Evolutionary conservation across 2,888 invertebrate species (phyloP), one percentile per base, ranked within the genome.

Genomic region (Nephrotoma appendiculata): DNA sequence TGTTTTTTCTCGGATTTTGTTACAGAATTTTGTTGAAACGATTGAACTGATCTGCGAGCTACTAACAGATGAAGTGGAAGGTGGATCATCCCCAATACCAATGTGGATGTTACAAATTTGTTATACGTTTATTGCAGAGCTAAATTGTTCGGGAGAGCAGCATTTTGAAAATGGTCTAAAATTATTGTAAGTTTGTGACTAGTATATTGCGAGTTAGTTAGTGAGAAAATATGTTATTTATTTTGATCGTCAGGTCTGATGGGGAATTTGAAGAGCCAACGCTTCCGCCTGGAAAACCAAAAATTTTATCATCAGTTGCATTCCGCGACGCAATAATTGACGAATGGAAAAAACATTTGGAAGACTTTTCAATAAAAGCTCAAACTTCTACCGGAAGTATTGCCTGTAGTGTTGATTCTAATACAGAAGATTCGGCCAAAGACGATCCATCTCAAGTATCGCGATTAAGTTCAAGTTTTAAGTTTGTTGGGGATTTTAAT

Each of bases 11-110:
- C 11, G 41, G 5, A 15, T 84, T 86, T 86, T 87, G 87, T 90
- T 91, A 0, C 91, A 96, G 95, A 95, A 94, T 89, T 92, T 96
- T 15, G 94, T 95, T 2, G 94, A 95, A 89, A 95, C 96, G 0
- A 96, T 97, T 96, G 94, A 94, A 84, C 92, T 95, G 88, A 92
- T 97, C 31, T 97, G 97, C 90, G 96, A 97, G 90, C 93, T 96
- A 0, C 92, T 97, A 86, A 96, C 96, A 0, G 95, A 95, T 88
- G 97, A 97, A 89, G 95, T 96, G 0, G 97, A 97, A 87, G 97
- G 97, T 0, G 96, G 96, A 0, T 95, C 95, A 0, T 95, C 96
- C 0, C 94, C 95, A 89, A 94, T 97, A 83, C 94, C 95, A 0
- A 91, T 94, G 3, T 91, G 93, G 42, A 92, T 94, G 44, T 96